Conservation (phyloP, 2,113 vertebrate genomes). For the Poecilia latipinna region DNA sequence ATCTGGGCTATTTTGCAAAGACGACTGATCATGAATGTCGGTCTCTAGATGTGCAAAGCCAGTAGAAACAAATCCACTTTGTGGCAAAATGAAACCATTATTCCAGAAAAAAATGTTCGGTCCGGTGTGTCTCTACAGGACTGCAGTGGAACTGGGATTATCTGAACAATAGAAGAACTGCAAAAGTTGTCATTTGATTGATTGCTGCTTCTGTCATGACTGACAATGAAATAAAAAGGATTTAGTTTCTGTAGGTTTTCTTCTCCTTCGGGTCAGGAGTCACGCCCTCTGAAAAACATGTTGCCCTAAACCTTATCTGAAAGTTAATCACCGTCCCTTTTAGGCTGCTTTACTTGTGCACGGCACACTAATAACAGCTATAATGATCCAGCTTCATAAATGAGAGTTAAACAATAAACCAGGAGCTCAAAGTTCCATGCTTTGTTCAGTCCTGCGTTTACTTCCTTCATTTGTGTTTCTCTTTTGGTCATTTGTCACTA, state of each 20-base stretch:
- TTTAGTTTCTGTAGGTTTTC: conserved; percentile 2
- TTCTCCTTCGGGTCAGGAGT: conserved; percentile 16
- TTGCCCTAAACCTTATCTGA: conserved; percentile 32
- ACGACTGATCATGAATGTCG: too few relatives aligned
- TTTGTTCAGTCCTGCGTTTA: not conserved
- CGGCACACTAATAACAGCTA: not conserved
- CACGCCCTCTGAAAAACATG: conserved; percentile 41
- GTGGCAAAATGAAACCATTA: too few relatives aligned
- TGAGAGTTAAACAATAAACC: not conserved
- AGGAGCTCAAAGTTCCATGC: not conserved
- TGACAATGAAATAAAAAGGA: conserved; percentile 3
- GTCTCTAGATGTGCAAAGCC: too few relatives aligned
- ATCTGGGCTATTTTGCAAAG: too few relatives aligned
- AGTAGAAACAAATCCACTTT: too few relatives aligned
- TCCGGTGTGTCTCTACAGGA: not conserved
- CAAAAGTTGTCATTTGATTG: not conserved
- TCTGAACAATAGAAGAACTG: not conserved
- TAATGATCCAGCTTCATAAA: not conserved
- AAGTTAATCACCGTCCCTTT: conserved; percentile 23
- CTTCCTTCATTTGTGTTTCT: not conserved
- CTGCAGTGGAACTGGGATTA: not conserved
- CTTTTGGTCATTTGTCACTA: not conserved
- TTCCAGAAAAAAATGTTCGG: not conserved
- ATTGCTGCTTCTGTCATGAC: not conserved
- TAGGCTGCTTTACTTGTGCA: not conserved